Evolutionary conservation across 2,888 invertebrate species (phyloP).

Genomic region (Leptopilina myrica): DNA sequence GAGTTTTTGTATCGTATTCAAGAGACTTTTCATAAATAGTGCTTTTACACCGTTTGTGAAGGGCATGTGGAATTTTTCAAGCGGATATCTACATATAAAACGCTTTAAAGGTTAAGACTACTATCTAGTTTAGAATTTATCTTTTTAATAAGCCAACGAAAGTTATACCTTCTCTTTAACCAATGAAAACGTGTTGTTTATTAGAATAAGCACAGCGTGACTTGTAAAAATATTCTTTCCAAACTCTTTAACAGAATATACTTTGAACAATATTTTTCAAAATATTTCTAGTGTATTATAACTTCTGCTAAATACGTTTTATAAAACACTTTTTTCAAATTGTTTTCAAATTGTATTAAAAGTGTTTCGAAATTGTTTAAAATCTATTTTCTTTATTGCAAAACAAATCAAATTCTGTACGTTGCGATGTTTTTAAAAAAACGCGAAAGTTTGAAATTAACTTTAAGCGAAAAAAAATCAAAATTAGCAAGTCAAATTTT

Average conservation of each 20-base stretch:
- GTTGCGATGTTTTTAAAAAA: neutral
- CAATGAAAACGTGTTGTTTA: neutral
- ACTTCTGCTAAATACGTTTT: too few species aligned
- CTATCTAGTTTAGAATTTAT: neutral
- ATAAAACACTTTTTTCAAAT: neutral
- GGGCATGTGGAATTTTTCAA: conserved; percentile 3
- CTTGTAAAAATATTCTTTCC: neutral
- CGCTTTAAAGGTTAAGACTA: neutral
- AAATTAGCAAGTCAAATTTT: conserved; percentile 10
- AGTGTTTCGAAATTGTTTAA: too few species aligned
- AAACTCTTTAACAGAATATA: neutral
- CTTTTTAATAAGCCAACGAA: neutral
- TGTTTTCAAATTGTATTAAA: neutral
- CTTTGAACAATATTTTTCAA: neutral
- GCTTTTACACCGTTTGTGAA: neutral
- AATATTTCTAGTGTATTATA: too few species aligned
- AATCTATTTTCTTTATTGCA: too few species aligned
- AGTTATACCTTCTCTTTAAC: neutral
- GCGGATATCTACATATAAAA: neutral
- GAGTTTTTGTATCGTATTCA: too few species aligned
- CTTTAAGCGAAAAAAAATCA: neutral
- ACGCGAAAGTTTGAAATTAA: neutral
- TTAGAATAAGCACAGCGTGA: neutral
- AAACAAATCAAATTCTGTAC: neutral
- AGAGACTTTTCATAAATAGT: neutral